Conservation (phyloP, 2,888 invertebrate species). For the Sinohyriopsis cumingii region DNA sequence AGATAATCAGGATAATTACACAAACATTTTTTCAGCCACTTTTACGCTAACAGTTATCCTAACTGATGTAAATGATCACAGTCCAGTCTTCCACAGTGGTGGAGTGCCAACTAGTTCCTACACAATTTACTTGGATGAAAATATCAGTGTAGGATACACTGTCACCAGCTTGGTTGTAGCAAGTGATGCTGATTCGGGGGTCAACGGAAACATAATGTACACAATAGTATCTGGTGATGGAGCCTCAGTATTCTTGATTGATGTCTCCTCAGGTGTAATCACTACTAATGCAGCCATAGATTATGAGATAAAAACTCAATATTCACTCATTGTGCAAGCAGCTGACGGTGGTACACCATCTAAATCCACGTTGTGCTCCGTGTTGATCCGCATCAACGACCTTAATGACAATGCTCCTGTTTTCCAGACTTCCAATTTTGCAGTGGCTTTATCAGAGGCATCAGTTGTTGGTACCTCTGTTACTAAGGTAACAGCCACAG, state of each 20-base stretch:
- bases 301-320: slow-evolving; percentile 48
- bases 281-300: slow-evolving; percentile 41
- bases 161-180: slow-evolving; percentile 29
- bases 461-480: slow-evolving; percentile 43
- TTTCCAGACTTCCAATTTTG: slow-evolving; percentile 36
- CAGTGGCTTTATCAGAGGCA: slow-evolving; percentile 42
- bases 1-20: slow-evolving; percentile 33
- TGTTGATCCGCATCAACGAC: slow-evolving; percentile 45
- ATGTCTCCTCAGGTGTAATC: slow-evolving; percentile 44
- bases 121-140: slow-evolving; percentile 42
- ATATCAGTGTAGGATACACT: slow-evolving; percentile 21
- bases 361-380: slow-evolving; percentile 41
- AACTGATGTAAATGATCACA: slow-evolving; percentile 53
- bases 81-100: slow-evolving; percentile 32
- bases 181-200: slow-evolving; percentile 39
- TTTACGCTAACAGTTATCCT: slow-evolving; percentile 38
- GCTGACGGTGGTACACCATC: slow-evolving; percentile 47
- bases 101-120: slow-evolving; percentile 22
- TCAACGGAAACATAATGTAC: slow-evolving; percentile 49
- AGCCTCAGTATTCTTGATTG: slow-evolving; percentile 44
- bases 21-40: slow-evolving; percentile 22
- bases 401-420: slow-evolving; percentile 57
- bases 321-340: slow-evolving; percentile 47
- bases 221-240: slow-evolving; percentile 45
- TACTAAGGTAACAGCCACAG: slow-evolving; percentile 43